Evolutionary conservation across 2,888 invertebrate genomes (phyloP).

Genomic region (Cataglyphis albicans): DNA sequence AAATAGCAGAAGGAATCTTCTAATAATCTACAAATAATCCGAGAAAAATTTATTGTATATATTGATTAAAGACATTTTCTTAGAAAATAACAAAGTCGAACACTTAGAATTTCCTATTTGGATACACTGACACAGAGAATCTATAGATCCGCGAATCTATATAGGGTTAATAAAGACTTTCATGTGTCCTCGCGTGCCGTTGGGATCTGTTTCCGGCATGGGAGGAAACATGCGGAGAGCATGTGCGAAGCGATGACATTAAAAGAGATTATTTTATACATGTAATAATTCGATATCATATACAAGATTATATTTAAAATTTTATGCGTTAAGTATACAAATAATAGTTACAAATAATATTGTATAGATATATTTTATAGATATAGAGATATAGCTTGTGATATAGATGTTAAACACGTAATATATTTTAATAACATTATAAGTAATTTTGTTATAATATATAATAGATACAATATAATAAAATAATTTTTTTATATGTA

Average conservation of each 20-base stretch:
- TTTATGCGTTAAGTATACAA: neutral
- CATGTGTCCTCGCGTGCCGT: slow-evolving; percentile 36
- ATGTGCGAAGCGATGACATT: slow-evolving; percentile 5
- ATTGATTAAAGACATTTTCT: neutral
- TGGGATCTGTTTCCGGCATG: slow-evolving; percentile 19
- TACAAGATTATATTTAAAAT: neutral
- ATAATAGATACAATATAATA: slow-evolving; percentile 2
- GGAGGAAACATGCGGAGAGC: slow-evolving; percentile 38
- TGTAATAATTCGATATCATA: neutral
- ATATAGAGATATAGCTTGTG: too few relatives aligned
- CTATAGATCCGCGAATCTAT: slow-evolving; percentile 31
- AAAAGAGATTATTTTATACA: slow-evolving; percentile 20
- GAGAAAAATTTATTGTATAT: neutral
- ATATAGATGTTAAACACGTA: neutral
- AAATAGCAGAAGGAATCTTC: neutral
- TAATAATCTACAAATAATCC: neutral
- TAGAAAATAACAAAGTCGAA: neutral
- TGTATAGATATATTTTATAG: neutral
- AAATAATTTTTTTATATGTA: neutral
- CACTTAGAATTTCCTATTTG: neutral
- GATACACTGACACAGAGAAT: slow-evolving; percentile 11
- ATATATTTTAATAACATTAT: slow-evolving; percentile 6
- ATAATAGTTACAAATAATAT: neutral
- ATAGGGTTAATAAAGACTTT: slow-evolving; percentile 37
- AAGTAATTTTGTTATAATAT: neutral